phyloP scores from a whole-genome alignment of 2,113 vertebrate genomes.

The Corythaeola cristata region DNA sequence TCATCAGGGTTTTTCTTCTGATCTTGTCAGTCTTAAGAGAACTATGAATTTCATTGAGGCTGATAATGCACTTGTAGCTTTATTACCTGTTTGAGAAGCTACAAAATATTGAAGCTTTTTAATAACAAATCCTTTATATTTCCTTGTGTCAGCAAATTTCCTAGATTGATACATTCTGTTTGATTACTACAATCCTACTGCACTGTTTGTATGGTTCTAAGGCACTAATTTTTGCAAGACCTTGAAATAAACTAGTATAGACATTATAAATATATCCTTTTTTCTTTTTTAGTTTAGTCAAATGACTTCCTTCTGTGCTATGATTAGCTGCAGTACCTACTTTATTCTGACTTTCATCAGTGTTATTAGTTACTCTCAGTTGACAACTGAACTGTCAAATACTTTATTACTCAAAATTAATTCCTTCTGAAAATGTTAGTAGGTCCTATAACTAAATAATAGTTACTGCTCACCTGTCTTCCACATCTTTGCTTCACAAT shows the following conservation, averaged over 20 bases:
- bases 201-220: not conserved
- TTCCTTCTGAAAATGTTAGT: slow-evolving; percentile 17
- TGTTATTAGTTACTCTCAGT: not conserved
- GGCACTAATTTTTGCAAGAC: slow-evolving; percentile 37
- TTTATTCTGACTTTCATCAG: not conserved
- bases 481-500: not conserved
- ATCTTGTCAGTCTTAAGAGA: slow-evolving; percentile 42
- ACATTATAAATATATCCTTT: not conserved
- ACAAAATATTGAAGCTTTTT: slow-evolving; percentile 43
- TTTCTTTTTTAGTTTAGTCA: not conserved
- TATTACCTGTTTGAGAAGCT: slow-evolving; percentile 67
- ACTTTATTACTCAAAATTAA: not conserved
- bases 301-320: not conserved
- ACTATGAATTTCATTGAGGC: slow-evolving; percentile 47
- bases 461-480: not conserved
- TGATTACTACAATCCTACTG: slow-evolving; percentile 45
- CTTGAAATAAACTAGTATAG: not conserved
- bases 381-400: not conserved
- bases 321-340: not conserved
- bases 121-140: slow-evolving; percentile 52
- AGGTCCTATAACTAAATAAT: not conserved
- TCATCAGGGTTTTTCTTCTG: slow-evolving; percentile 57
- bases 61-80: slow-evolving; percentile 43
- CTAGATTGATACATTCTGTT: slow-evolving; percentile 44
- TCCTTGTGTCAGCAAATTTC: slow-evolving; percentile 61